Base-by-base conservation (phyloP, 2,888 invertebrate genomes). In the Sinotaia quadrata region DNA sequence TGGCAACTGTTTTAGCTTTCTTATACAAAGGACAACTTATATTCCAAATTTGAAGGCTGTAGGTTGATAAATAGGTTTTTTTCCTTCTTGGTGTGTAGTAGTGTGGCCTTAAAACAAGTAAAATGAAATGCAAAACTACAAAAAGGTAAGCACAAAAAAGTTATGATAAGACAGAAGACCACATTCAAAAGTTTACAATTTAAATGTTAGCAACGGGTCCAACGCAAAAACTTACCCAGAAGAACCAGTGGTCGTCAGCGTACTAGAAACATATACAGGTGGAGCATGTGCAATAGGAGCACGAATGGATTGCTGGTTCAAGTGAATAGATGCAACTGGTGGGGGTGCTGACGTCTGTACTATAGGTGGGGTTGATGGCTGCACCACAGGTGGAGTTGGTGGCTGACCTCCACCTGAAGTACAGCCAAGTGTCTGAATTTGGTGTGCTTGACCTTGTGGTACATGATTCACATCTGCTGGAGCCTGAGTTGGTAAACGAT, bases 231-330 rank as follows among this genome's bases (percentile, higher is more conserved):
- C 65, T 54, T 27, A 65, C 65, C 56, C 37, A 33, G 56, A 12
- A n/a, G 21, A 33, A 8, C 56, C 33, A n/a, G 56, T 44, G 33
- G 65, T 27, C 5, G 56, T 44, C n/a, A 65, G 65, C 4, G 65
- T 65, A 56, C 65, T 56, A 24, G 65, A 56, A 10, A 65, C 65
- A 12, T 65, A 65, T 10, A 65, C 67, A 1, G 51, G 67, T 15
- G 60, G 59, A 44, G 67, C 59, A 7, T 67, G 49, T 5, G 37
- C 49, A 2, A n/a, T 34, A 12, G 33, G 29, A 31, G 67, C 49
- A 15, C 34, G 37, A 15, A 59, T 59, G 2, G 27, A 34, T 31
- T 31, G 44, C 4, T 49, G 34, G 5, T 66, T 29, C n/a, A n/a
- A n/a, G n/a, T n/a, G n/a, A n/a, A n/a, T n/a, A n/a, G n/a, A n/a